Conservation (phyloP, 53 echinoderm and acorn worm genomes). For the Crossaster papposus region DNA sequence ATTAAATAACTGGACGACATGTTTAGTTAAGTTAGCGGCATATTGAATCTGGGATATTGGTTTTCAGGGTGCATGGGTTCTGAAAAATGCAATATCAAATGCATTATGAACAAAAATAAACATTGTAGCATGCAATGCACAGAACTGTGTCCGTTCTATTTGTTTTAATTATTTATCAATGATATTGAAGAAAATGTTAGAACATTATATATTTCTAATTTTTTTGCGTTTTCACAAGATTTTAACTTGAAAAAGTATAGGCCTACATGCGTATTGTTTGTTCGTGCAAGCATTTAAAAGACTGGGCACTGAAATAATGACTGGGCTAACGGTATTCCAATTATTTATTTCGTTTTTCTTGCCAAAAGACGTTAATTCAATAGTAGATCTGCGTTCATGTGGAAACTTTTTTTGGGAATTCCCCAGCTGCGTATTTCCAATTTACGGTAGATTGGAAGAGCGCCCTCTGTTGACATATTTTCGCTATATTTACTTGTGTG, state of each 20-base stretch:
- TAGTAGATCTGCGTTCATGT: no score
- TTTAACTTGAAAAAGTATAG: no score
- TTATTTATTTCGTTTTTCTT: not conserved
- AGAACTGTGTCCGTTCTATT: not conserved
- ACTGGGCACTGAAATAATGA: no score
- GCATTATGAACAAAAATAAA: slow-evolving; percentile 13
- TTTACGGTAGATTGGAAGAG: not conserved
- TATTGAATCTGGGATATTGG: not conserved
- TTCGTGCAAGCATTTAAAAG: no score
- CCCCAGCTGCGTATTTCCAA: not conserved
- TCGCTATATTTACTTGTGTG: not conserved
- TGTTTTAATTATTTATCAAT: not conserved
- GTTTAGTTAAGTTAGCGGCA: not conserved
- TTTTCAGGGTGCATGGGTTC: slow-evolving; percentile 20
- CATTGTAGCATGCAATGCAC: slow-evolving; percentile 34
- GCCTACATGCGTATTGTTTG: no score
- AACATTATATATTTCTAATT: no score
- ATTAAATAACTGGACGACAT: no score
- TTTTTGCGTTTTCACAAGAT: no score
- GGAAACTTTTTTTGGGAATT: no score
- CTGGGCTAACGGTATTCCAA: no score
- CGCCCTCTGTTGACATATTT: not conserved
- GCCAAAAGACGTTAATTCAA: not conserved
- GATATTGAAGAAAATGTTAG: not conserved
- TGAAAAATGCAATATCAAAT: slow-evolving; percentile 29